phyloP scores from a whole-genome alignment of 92 coral and sea anemone genomes.

The Meandrina meandrites region DNA sequence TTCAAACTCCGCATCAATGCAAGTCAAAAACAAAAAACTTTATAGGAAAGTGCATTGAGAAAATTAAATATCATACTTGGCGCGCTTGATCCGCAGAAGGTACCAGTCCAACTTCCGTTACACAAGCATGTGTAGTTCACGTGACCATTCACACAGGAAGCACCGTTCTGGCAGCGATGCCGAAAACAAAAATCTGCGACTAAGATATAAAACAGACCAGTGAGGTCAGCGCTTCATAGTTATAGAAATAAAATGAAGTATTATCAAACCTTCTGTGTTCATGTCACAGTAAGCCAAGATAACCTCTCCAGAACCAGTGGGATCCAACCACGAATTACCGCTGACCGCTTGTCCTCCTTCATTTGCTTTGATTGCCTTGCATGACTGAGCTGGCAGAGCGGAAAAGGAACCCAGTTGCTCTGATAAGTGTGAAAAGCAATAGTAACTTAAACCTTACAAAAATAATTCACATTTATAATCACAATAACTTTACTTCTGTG shows the following conservation, averaged over 20 bases:
- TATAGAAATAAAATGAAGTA: neutral
- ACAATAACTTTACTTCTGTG: conserved; percentile 8
- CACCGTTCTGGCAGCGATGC: neutral
- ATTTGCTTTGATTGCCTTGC: conserved; percentile 18
- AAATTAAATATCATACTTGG: no score
- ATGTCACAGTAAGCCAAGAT: conserved; percentile 18
- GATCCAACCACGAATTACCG: conserved; percentile 15
- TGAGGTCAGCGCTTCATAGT: neutral
- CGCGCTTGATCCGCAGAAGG: neutral
- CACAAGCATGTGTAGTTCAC: neutral
- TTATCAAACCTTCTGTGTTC: conserved; percentile 12
- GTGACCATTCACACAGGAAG: neutral
- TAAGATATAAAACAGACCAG: neutral
- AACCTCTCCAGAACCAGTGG: neutral
- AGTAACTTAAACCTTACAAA: no score
- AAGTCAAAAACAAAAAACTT: no score
- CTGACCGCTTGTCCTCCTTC: conserved; percentile 29
- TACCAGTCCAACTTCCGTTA: neutral
- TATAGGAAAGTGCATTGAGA: no score
- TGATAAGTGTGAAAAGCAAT: neutral
- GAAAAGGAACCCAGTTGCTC: conserved; percentile 12
- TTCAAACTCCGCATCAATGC: no score
- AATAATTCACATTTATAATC: neutral
- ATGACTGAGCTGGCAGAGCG: conserved; percentile 11
- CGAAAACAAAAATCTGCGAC: neutral